Evolutionary conservation across 2,888 invertebrate species (phyloP).

Genomic region (Steinernema hermaphroditum): DNA sequence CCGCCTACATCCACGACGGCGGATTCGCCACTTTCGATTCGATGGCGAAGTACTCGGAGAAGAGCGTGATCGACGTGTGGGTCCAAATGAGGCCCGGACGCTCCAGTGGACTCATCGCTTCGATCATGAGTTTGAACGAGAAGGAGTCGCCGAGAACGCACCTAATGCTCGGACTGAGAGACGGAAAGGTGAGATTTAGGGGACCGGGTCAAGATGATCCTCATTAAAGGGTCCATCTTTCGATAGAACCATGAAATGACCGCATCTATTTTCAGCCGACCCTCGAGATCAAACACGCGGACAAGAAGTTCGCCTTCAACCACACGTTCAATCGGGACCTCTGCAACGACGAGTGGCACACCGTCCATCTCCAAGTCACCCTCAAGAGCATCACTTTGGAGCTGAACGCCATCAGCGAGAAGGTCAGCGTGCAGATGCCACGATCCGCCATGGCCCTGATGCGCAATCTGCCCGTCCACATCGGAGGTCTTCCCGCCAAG

Average conservation of each 20-base stretch:
- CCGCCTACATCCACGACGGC: slow-evolving; percentile 55
- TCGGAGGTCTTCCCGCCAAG: slow-evolving; percentile 50
- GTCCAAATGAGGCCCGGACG: slow-evolving; percentile 41
- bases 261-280: slow-evolving; percentile 36
- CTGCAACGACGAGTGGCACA: slow-evolving; percentile 58
- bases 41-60: slow-evolving; percentile 1
- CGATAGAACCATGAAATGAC: too few species aligned
- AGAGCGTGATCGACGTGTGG: slow-evolving; percentile 34
- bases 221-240: background rate
- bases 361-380: slow-evolving; percentile 43
- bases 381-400: slow-evolving; percentile 35
- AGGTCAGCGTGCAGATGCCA: slow-evolving; percentile 36
- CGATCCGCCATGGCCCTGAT: slow-evolving; percentile 40
- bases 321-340: slow-evolving; percentile 37
- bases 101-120: slow-evolving; percentile 43
- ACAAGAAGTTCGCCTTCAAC: slow-evolving; percentile 32
- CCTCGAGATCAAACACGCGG: slow-evolving; percentile 29
- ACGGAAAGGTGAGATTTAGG: slow-evolving; percentile 32
- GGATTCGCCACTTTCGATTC: slow-evolving; percentile 60
- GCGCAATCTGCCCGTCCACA: slow-evolving; percentile 46
- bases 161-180: slow-evolving; percentile 34
- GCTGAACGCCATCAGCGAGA: slow-evolving; percentile 37
- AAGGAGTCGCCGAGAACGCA: slow-evolving; percentile 27
- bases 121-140: slow-evolving; percentile 33
- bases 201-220: too few species aligned